phyloP scores from a whole-genome alignment of 2,113 vertebrate genomes.

The Pituophis catenifer region DNA sequence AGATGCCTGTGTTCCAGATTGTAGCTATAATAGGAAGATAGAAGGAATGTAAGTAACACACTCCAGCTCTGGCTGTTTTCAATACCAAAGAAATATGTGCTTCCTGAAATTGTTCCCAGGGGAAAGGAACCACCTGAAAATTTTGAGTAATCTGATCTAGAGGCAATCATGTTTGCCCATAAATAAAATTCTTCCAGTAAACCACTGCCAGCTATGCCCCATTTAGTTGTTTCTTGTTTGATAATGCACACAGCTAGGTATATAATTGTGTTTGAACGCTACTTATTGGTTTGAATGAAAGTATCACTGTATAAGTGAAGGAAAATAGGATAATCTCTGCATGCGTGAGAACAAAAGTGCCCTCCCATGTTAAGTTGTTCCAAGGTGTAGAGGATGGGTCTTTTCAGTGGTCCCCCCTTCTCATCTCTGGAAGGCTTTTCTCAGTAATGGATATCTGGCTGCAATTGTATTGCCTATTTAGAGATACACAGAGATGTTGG shows the following conservation, averaged over 20 bases:
- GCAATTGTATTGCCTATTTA: background rate
- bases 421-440: background rate
- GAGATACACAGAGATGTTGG: background rate
- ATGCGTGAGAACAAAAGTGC: background rate
- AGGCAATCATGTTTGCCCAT: slow-evolving; percentile 19
- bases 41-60: background rate
- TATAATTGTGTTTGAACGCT: background rate
- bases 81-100: slow-evolving; percentile 20
- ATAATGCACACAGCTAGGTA: background rate
- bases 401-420: background rate
- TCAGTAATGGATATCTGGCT: background rate
- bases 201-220: background rate
- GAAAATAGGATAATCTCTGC: background rate
- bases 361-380: background rate
- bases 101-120: slow-evolving; percentile 24
- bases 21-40: background rate
- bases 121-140: slow-evolving; percentile 34
- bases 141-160: slow-evolving; percentile 38
- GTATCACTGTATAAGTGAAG: background rate
- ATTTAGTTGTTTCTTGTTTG: slow-evolving; percentile 13
- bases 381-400: background rate
- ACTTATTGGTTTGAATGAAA: background rate
- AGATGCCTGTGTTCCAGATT: background rate
- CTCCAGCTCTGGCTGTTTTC: slow-evolving; percentile 22
- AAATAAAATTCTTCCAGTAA: slow-evolving; percentile 33